A percentile compares a stretch with the other conserved stretches of the same genome.
phyloP scores from a whole-genome alignment of 2,888 invertebrate genomes.

The Caenorhabditis drosophilae region DNA sequence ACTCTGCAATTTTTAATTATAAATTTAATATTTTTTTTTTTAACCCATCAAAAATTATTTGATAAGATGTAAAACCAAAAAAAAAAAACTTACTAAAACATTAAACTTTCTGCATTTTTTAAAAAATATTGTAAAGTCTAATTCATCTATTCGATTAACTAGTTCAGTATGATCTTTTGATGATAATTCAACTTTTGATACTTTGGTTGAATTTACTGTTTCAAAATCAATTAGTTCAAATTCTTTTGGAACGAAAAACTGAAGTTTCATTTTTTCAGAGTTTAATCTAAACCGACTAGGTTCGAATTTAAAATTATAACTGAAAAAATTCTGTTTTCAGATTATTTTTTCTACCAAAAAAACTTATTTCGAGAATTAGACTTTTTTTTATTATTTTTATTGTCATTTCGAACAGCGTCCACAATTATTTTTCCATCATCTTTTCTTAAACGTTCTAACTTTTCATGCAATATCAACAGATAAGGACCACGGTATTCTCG shows the following conservation, averaged over 20 bases:
- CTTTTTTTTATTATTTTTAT: no score
- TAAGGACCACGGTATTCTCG: constrained; percentile 21
- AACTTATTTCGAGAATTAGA: no score
- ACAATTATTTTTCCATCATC: constrained; percentile 26
- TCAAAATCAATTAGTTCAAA: constrained; percentile 4
- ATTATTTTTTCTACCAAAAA: not conserved
- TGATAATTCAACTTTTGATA: constrained; percentile 16
- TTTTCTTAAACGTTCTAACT: constrained; percentile 18
- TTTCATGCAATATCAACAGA: constrained; percentile 17
- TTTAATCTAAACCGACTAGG: constrained; percentile 16
- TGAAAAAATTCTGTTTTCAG: not conserved
- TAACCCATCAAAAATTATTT: no score
- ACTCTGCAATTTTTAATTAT: no score
- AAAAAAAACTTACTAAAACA: constrained; percentile 5
- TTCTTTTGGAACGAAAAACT: constrained; percentile 17
- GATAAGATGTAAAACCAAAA: not conserved
- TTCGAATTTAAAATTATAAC: constrained; percentile 37
- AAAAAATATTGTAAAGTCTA: constrained; percentile 11
- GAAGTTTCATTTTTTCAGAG: constrained; percentile 1
- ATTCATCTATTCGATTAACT: constrained; percentile 10
- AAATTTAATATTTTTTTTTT: no score
- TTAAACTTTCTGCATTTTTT: constrained; percentile 9
- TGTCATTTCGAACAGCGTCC: constrained; percentile 16
- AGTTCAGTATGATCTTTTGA: constrained; percentile 25
- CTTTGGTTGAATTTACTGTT: constrained; percentile 5